Evolutionary conservation across 2,888 invertebrate species (phyloP), one percentile per base, ranked within the genome.

Genomic region (Ochropleura leucogaster): DNA sequence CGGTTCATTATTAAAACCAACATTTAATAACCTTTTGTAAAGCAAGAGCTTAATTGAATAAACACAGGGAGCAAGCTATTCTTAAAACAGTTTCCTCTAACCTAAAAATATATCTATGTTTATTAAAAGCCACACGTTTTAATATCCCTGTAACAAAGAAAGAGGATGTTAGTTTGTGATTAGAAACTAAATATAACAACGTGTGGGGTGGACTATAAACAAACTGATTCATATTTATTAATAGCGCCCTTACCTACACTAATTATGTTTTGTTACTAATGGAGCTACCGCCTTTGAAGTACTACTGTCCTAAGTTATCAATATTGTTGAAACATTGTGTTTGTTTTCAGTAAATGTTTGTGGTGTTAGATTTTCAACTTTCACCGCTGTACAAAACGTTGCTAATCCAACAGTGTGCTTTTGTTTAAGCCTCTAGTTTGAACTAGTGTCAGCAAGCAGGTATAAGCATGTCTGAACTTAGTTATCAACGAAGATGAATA

Each of bases 191-290:
- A 70, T 57, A 64, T 69, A 77, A 57, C 51, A 40, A 51, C 44
- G 64, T 40, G 77, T 77, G 76, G 57, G 77, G 77, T 9, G 77
- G 46, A 10, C 46, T 46, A 77, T 64, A 70, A 70, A 79, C 8
- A 72, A 47, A 47, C n/a, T 4, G 51, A 63, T 72, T 79, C 79
- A 72, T 78, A 67, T 77, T 63, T 57, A 57, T 57, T 30, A 68
- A 77, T 16, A 55, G 8, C 42, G 18, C 42, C 6, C 20, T n/a
- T n/a, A n/a, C n/a, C n/a, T n/a, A n/a, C n/a, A n/a, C n/a, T n/a
- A n/a, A 62, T 49, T 51, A 53, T 3, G 66, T 40, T 67, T n/a
- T 51, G 62, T 67, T 51, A 78, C 40, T 62, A 68, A 40, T n/a
- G 20, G 10, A 12, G 49, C 49, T 66, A 55, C 59, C 40, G 60